A percentile compares a stretch with the other conserved stretches of the same genome.
Evolutionary conservation across 2,797 vertebrate species (phyloP).

Genomic region (Decapterus maruadsi): DNA sequence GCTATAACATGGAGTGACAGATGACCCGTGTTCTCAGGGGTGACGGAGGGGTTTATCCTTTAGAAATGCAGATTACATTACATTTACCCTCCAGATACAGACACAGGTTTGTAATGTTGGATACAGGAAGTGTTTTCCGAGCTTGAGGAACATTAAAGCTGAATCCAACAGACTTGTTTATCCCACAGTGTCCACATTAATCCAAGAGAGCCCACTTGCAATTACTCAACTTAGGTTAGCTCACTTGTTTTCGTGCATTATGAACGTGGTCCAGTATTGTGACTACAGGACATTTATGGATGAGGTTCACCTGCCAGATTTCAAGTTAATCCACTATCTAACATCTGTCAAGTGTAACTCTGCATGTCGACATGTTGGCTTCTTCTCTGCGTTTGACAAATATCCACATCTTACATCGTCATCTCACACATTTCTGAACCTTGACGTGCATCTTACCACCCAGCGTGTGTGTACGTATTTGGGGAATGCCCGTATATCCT

Average conservation of each 20-base stretch:
- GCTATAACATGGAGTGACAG: conserved; percentile 69
- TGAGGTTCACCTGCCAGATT: background rate
- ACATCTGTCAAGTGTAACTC: background rate
- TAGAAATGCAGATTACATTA: conserved; percentile 42
- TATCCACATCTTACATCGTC: background rate
- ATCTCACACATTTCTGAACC: background rate
- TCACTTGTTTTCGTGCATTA: background rate
- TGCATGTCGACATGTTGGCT: background rate
- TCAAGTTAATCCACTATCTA: background rate
- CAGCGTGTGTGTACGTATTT: background rate
- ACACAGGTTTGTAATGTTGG: background rate
- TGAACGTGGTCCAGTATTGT: background rate
- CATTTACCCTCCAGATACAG: conserved; percentile 12
- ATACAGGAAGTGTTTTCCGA: background rate
- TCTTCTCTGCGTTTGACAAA: background rate
- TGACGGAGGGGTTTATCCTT: conserved; percentile 39
- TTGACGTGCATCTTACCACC: background rate
- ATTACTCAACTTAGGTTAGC: background rate
- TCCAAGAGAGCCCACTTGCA: background rate
- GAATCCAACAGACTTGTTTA: background rate
- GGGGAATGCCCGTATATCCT: background rate
- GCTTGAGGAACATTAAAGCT: background rate
- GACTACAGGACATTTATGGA: background rate
- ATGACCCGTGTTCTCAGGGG: conserved; percentile 48
- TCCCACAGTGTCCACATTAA: background rate